A percentile compares a stretch with the other conserved stretches of the same genome.
phyloP scores from a whole-genome alignment of 2,888 invertebrate species.

The Hemistola chrysoprasaria region DNA sequence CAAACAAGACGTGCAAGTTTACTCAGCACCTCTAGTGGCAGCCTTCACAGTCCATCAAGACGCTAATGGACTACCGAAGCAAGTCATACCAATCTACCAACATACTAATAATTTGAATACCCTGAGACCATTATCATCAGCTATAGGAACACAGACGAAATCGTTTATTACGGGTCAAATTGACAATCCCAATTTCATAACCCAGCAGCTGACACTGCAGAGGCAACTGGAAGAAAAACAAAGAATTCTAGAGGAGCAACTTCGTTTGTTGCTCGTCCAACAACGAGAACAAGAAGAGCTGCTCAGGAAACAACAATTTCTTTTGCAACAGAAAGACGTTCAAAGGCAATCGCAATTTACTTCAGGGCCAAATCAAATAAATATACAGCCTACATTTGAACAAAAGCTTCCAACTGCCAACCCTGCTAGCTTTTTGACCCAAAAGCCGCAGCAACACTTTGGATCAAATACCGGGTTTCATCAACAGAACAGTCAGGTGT shows the following conservation, averaged over 20 bases:
- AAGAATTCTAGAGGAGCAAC: constrained; percentile 86
- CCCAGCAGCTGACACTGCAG: constrained; percentile 63
- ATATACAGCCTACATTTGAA: constrained; percentile 42
- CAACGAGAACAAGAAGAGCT: constrained; percentile 87
- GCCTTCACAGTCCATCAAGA: constrained; percentile 94
- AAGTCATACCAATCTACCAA: constrained; percentile 88
- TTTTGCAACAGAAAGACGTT: constrained; percentile 74
- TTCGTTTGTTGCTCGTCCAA: constrained; percentile 84
- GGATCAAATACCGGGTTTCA: constrained; percentile 45
- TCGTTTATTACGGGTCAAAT: constrained; percentile 29
- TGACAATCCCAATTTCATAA: constrained; percentile 51
- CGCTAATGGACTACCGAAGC: constrained; percentile 88
- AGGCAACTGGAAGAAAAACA: constrained; percentile 85
- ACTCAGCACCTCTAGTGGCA: constrained; percentile 90
- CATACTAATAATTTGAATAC: constrained; percentile 52
- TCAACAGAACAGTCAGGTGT: constrained; percentile 59
- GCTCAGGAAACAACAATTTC: constrained; percentile 84
- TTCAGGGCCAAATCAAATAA: constrained; percentile 37
- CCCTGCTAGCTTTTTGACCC: constrained; percentile 54
- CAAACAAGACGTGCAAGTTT: constrained; percentile 89
- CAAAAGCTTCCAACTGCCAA: constrained; percentile 52
- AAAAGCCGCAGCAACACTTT: constrained; percentile 54
- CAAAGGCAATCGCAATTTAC: constrained; percentile 35
- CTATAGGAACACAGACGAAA: constrained; percentile 41
- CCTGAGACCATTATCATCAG: constrained; percentile 38